Evolutionary conservation across 2,797 vertebrate genomes (phyloP), one percentile per base, ranked within the genome.

Genomic region (Novumbra hubbsi): DNA sequence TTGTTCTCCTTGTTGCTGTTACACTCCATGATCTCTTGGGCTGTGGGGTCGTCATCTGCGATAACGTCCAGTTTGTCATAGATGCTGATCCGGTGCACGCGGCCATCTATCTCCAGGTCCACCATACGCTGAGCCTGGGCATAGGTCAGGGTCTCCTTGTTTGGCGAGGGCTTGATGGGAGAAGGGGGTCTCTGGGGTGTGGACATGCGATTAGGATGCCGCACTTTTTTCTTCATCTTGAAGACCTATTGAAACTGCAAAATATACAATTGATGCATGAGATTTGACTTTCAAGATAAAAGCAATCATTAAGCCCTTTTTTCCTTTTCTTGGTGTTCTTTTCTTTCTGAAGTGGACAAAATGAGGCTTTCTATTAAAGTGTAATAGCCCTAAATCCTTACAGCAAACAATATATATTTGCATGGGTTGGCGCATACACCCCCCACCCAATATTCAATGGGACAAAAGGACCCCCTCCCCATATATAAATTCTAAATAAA

Each of bases 1-100:
- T 94, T 94, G 71, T 99, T 99, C 86, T 99, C 98, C 85, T 99
- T 99, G 91, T 99, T 99, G 93, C 97, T 98, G 90, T 98, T 98
- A 86, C 98, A 99, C 85, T 99, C 98, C 41, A 92, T 94, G 88
- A 99, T 95, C 88, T 99, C 98, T 88, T 99, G 98, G 24, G 98
- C 98, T 0, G 94, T 96, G 84, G 97, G 94, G 88, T 98, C 96
- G 24, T 99, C 96, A 16, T 99, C 97, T 0, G 89, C 67, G 74
- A 99, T 95, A 75, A 99, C 90, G 68, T 98, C 97, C 81, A 99
- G 86, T 86, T 96, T 96, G 89, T 99, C 97, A 21, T 93, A 98
- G 83, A 99, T 97, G 89, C 97, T 97, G 92, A 99, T 95, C 76
- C 98, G 88, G 72, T 99, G 97, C 78, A 99, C 88, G 0, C 97